phyloP scores from a whole-genome alignment of 2,113 vertebrate species.

The Toxotes jaculatrix region DNA sequence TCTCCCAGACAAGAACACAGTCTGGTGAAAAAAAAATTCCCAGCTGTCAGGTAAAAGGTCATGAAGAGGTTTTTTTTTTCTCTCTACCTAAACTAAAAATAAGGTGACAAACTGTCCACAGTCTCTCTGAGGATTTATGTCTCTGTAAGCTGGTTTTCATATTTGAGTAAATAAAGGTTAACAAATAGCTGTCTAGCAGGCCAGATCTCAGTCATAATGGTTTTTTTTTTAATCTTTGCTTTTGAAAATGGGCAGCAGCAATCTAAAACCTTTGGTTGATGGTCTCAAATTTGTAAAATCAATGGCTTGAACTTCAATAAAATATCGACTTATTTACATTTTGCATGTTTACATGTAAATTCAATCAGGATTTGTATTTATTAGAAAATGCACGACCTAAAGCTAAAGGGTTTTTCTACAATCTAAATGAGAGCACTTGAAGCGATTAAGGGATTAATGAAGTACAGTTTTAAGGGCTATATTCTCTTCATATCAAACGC shows the following conservation, averaged over 20 bases:
- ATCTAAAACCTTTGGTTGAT: no score
- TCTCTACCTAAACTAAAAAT: not conserved
- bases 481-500: not conserved
- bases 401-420: not conserved
- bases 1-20: not conserved
- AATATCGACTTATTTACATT: not conserved
- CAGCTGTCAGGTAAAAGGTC: conserved; percentile 11
- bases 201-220: not conserved
- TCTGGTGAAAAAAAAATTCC: not conserved
- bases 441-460: not conserved
- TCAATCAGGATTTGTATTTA: not conserved
- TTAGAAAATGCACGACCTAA: not conserved
- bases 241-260: not conserved
- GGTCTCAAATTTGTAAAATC: not conserved
- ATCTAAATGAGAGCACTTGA: not conserved
- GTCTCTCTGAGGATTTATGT: not conserved
- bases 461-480: not conserved
- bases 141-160: not conserved
- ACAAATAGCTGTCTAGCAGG: not conserved
- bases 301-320: not conserved
- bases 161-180: not conserved
- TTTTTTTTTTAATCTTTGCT: not conserved
- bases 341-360: not conserved
- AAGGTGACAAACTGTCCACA: not conserved
- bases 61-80: not conserved